Evolutionary conservation across 2,113 vertebrate genomes (phyloP), one percentile per base, ranked within the genome.

Genomic region (Vicugna pacos): DNA sequence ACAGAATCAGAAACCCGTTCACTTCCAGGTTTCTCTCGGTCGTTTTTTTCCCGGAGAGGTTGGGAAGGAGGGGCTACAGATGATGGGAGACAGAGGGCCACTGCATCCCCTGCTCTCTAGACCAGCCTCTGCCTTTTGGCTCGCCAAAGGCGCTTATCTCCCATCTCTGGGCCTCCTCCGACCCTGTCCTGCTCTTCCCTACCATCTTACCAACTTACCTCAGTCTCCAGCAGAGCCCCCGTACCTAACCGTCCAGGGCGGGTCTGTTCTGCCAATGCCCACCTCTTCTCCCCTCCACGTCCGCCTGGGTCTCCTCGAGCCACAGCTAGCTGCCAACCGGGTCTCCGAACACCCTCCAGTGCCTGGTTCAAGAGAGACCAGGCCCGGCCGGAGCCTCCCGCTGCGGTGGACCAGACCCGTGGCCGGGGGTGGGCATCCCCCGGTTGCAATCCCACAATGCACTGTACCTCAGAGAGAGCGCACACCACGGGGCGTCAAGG

Each of bases 121-220:
- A 58, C 62, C 72, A 48, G 91, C 93, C 84, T 50, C 54, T 58
- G 72, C 77, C 86, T 75, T 46, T 38, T 3, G 30, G 58, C 80
- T 65, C 70, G n/a, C 32, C 69, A 54, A 9, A 91, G 79, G 70
- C 91, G 50, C 83, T n/a, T 26, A 2, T 15, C 64, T 30, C 92
- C 50, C 46, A n/a, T 30, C 72, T 67, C 80, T 1, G 4, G 48
- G 89, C 96, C 98, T 97, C 91, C 73, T 58, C 30, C 3, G 58
- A 46, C 52, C 35, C 69, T 46, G 3, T 10, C 80, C 80, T 30
- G 5, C 89, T 67, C 69, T 80, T 48, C 97, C 98, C 97, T 98
- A 98, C 97, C 98, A 98, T 98, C 97, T 95, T 95, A 98, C 97
- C 98, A 98, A 98, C 94, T 97, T 98, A 99, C 98, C 98, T 99